Conservation (phyloP, 2,797 vertebrate species). For the Podarcis lilfordi region DNA sequence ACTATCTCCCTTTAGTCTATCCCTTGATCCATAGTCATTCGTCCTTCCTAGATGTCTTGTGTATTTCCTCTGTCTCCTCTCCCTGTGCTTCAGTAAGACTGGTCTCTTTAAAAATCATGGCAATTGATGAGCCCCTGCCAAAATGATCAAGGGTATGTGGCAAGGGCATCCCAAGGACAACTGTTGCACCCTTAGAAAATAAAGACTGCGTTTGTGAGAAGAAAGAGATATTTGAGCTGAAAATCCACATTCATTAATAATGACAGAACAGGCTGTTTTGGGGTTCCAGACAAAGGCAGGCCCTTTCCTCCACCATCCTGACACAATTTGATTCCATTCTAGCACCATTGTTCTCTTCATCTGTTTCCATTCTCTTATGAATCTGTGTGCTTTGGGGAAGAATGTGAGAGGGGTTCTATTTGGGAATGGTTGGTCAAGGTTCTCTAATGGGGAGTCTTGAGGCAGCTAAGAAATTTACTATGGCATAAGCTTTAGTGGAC, state of each 20-base stretch:
- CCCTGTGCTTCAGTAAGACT: neutral
- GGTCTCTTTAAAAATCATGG: neutral
- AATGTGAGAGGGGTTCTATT: constrained; percentile 9
- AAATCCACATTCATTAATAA: neutral
- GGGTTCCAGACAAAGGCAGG: neutral
- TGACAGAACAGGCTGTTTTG: neutral
- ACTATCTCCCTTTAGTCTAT: neutral
- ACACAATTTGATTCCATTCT: neutral
- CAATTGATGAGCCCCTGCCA: neutral
- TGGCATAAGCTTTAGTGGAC: neutral
- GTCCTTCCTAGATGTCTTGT: neutral
- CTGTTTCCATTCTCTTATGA: neutral
- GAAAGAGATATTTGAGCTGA: neutral
- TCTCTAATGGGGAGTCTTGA: neutral
- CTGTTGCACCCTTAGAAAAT: neutral
- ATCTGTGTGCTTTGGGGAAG: neutral
- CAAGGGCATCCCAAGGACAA: neutral
- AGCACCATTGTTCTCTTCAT: constrained; percentile 5
- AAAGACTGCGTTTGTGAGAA: neutral
- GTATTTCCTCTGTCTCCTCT: neutral
- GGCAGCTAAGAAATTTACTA: neutral
- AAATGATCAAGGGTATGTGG: neutral
- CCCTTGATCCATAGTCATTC: neutral
- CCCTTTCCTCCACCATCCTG: neutral
- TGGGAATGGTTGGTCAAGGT: neutral